Conservation (phyloP, 1,140 invertebrate genomes). For the Leptopilina boulardi region DNA sequence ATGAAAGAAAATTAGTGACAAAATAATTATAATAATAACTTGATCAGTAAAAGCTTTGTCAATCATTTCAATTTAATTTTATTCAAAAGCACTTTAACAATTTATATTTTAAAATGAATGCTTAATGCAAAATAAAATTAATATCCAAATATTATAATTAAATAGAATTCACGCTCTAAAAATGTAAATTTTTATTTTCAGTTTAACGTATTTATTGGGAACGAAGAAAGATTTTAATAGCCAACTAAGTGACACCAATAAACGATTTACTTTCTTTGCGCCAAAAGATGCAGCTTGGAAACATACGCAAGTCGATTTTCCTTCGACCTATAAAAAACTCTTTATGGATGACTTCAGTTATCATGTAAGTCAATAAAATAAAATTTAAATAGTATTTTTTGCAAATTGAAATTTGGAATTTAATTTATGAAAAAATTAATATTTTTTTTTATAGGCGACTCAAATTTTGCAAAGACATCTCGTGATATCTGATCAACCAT, state of each 20-base stretch:
- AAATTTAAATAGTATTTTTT: too few species aligned
- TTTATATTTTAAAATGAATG: too few species aligned
- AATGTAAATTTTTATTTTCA: slow-evolving; percentile 70
- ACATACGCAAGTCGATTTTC: slow-evolving; percentile 81
- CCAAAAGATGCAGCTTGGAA: slow-evolving; percentile 92
- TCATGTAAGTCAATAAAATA: slow-evolving; percentile 80
- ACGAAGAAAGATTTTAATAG: slow-evolving; percentile 85
- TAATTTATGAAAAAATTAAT: slow-evolving; percentile 11
- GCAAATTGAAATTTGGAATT: too few species aligned
- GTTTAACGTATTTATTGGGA: slow-evolving; percentile 86
- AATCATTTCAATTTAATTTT: too few species aligned
- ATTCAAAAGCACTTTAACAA: too few species aligned
- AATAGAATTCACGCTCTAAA: not conserved
- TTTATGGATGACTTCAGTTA: slow-evolving; percentile 88
- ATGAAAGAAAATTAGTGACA: too few species aligned
- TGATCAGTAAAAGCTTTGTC: too few species aligned
- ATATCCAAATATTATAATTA: not conserved
- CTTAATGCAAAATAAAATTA: not conserved
- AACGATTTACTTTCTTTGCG: slow-evolving; percentile 94
- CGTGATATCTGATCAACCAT: slow-evolving; percentile 82
- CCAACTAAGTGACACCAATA: slow-evolving; percentile 84
- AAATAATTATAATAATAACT: too few species aligned
- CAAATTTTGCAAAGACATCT: slow-evolving; percentile 89
- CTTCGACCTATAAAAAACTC: slow-evolving; percentile 88
- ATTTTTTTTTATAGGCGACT: slow-evolving; percentile 78